Evolutionary conservation across 2,113 vertebrate genomes (phyloP).

Genomic region (Chlamydotis undulata): DNA sequence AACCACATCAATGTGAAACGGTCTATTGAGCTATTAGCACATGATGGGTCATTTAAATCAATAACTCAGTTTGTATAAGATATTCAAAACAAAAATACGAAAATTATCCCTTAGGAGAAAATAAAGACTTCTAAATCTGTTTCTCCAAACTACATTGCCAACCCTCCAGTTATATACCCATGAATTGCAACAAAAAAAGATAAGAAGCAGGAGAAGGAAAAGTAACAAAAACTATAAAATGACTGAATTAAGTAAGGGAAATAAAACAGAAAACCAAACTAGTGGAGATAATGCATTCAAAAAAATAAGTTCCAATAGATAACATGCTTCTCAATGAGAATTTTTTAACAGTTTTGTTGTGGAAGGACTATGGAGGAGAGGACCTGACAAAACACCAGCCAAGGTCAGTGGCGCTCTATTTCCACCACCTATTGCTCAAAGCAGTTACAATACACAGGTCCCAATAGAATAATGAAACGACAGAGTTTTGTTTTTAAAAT

Average conservation of each 20-base stretch:
- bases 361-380: not conserved
- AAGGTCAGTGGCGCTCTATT: not conserved
- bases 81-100: not conserved
- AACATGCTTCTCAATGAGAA: not conserved
- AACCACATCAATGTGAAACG: fast-evolving
- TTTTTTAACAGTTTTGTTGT: not conserved
- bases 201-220: not conserved
- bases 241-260: not conserved
- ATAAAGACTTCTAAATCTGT: not conserved
- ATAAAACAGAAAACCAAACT: not conserved
- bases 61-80: not conserved
- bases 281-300: not conserved
- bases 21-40: not conserved
- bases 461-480: not conserved
- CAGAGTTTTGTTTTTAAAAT: not conserved
- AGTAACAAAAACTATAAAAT: not conserved
- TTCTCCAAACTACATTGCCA: not conserved
- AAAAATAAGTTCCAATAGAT: not conserved
- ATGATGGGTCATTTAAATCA: not conserved
- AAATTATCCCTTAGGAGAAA: not conserved
- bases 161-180: not conserved
- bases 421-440: not conserved
- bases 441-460: not conserved
- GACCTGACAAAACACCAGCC: not conserved
- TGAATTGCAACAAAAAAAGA: not conserved